A percentile compares a stretch with the other conserved stretches of the same genome.
Evolutionary conservation across 2,797 vertebrate genomes (phyloP).

Genomic region (Glyptemys insculpta): DNA sequence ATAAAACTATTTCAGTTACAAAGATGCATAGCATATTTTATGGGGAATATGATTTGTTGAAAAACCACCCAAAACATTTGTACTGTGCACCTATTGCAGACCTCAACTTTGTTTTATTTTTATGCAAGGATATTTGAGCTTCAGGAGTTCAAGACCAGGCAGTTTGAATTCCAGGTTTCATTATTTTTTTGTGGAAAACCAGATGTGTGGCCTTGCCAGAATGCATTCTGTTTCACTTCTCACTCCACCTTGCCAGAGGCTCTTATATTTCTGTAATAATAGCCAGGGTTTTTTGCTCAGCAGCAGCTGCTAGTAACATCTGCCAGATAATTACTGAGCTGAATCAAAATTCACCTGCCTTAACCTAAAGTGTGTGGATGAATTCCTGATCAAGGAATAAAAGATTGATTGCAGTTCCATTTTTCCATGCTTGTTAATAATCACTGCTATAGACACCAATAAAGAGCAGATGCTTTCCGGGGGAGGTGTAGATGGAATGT

Average conservation of each 20-base stretch:
- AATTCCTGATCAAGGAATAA: slow-evolving; percentile 83
- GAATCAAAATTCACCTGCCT: slow-evolving; percentile 84
- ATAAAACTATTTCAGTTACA: background rate
- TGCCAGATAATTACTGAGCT: slow-evolving; percentile 81
- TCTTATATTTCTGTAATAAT: slow-evolving; percentile 75
- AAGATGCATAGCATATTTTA: background rate
- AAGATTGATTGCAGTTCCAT: slow-evolving; percentile 79
- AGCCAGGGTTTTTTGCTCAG: slow-evolving; percentile 64
- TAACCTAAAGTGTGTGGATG: slow-evolving; percentile 75
- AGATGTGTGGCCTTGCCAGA: slow-evolving; percentile 76
- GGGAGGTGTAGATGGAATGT: slow-evolving; percentile 75
- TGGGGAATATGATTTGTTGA: background rate
- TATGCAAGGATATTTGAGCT: slow-evolving; percentile 54
- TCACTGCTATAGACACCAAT: slow-evolving; percentile 75
- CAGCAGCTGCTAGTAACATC: slow-evolving; percentile 81
- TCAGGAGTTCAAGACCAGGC: slow-evolving; percentile 67
- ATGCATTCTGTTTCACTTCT: slow-evolving; percentile 73
- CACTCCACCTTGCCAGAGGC: slow-evolving; percentile 76
- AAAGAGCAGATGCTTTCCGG: slow-evolving; percentile 80
- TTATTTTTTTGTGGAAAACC: slow-evolving; percentile 68
- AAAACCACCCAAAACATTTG: background rate
- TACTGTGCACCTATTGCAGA: background rate
- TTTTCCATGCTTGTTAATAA: slow-evolving; percentile 80
- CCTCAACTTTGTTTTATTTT: background rate
- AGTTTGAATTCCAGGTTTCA: slow-evolving; percentile 68